Conservation (phyloP, 2,797 vertebrate genomes). For the Sebastes vulpes region DNA sequence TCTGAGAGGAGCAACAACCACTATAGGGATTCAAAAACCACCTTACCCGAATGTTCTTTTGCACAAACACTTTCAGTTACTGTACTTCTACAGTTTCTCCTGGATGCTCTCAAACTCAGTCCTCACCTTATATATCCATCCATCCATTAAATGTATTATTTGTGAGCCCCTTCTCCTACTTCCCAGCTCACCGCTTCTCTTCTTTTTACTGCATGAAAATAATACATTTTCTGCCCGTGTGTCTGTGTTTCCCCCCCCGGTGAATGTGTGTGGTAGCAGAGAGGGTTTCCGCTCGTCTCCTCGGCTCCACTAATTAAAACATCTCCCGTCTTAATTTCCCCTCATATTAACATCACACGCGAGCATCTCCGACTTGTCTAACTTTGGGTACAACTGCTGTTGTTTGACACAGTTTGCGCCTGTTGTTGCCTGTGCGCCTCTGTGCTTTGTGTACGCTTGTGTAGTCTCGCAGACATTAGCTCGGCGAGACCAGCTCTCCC, state of each 20-base stretch:
- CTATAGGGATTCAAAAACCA: not conserved
- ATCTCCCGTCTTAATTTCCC: conserved; percentile 55
- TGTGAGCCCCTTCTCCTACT: not conserved
- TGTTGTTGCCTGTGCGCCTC: not conserved
- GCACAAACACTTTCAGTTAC: not conserved
- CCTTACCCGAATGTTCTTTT: not conserved
- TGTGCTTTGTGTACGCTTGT: conserved; percentile 8
- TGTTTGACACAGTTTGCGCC: conserved; percentile 39
- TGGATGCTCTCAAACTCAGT: not conserved
- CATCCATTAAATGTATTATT: not conserved
- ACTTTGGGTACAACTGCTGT: conserved; percentile 3
- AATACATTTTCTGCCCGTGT: not conserved
- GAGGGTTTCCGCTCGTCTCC: conserved; percentile 17
- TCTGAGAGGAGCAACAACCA: not conserved
- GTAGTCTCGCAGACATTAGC: conserved; percentile 43
- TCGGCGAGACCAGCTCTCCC: conserved; percentile 31
- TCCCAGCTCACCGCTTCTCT: not conserved
- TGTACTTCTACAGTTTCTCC: not conserved
- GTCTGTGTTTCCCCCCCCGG: not conserved
- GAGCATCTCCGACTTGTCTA: conserved; percentile 3
- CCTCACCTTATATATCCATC: not conserved
- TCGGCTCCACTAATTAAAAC: conserved; percentile 59
- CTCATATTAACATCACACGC: conserved; percentile 46
- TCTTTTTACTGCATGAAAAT: conserved; percentile 4
- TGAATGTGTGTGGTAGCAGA: not conserved